These are phyloP conservation scores for Aquatica leii DNA, from an alignment of 2,888 invertebrate genomes.

Conservation along the genomic window DNA sequence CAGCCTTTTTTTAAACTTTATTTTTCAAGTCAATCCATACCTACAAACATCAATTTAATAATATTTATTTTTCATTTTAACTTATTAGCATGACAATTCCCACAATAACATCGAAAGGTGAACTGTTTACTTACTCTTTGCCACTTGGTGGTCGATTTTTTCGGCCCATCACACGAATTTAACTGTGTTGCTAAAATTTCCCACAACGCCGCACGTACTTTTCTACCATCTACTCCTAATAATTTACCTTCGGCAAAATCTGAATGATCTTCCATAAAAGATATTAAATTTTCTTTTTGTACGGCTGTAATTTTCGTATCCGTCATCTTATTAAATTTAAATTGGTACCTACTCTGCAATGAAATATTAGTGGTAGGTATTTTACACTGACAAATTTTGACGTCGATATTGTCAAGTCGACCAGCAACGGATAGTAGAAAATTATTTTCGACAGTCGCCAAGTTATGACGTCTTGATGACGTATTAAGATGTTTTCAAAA, in stretches of 20 bases:
- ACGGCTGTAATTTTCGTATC: background rate
- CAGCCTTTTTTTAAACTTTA: background rate
- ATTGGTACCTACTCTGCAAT: background rate
- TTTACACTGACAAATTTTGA: background rate
- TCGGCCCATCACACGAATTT: constrained; percentile 4
- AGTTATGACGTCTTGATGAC: constrained; percentile 4
- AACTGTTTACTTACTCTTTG: background rate
- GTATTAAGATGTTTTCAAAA: no score
- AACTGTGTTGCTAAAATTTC: background rate
- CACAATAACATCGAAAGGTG: no score
- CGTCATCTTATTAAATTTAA: background rate
- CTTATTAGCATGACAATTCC: no score
- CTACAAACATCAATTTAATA: constrained; percentile 1
- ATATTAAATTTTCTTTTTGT: background rate
- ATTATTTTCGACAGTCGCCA: background rate
- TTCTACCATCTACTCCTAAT: constrained; percentile 3
- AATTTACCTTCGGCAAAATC: constrained; percentile 7
- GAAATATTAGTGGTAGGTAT: background rate
- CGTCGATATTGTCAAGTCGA: background rate
- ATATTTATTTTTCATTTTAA: constrained; percentile 1
- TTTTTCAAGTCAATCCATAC: constrained; percentile 3
- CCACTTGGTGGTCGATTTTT: background rate
- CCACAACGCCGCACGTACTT: background rate
- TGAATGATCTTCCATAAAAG: background rate
- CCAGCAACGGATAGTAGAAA: background rate